Evolutionary conservation across 2,888 invertebrate genomes (phyloP), one percentile per base, ranked within the genome.

Genomic region (Drosophila hamatofila): DNA sequence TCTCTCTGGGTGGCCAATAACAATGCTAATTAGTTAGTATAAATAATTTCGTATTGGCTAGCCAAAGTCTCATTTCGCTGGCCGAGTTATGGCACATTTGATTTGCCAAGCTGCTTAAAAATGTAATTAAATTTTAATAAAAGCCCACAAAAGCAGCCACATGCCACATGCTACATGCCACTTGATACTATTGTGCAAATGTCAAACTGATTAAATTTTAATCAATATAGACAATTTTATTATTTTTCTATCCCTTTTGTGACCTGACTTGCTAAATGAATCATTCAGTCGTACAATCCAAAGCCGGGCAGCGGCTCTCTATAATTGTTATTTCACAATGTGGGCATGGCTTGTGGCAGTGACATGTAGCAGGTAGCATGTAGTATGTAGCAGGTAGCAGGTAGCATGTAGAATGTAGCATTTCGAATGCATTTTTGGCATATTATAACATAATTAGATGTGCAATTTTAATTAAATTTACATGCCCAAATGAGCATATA

Each of bases 391-490:
- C 41, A 49, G n/a, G 27, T 1, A 16, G 46, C 46, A 48, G 35
- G 42, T 11, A 2, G 41, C 23, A 27, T 41, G 23, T 9, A 2
- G 56, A 41, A 37, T 51, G 59, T 21, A 52, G 76, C 41, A 49
- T 44, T 30, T 49, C 44, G 25, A 58, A 59, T 58, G 52, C 52
- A 67, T 63, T 67, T 79, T 73, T 48, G 69, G 54, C 48, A 55
- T 49, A 56, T 62, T 69, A 78, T 64, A 65, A 62, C 59, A 71
- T 73, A 83, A 85, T 88, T 80, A 80, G 85, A 83, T 78, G 83
- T 72, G 66, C 66, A 78, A 70, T 73, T 83, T 72, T 88, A 85
- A 88, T 88, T 83, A 88, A 83, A 83, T 85, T 88, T 83, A 64
- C 86, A 82, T 85, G 65, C 46, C 21, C 62, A 64, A 56, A 66